Base-by-base conservation (phyloP, 2,888 invertebrate species). In the Phanerotoma sp. region DNA sequence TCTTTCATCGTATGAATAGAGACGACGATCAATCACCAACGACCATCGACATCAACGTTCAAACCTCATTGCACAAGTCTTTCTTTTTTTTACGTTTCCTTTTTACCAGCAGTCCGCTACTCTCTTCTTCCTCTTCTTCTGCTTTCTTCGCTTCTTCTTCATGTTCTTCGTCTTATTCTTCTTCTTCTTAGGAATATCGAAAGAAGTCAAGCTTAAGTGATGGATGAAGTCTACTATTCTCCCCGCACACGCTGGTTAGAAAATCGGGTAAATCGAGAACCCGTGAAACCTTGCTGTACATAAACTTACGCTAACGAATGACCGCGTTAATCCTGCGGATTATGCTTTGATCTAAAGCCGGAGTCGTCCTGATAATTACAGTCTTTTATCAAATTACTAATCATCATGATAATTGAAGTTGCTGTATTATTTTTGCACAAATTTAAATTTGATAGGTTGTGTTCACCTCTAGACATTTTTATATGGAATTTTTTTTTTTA, bases 1-100 rank as follows among this genome's bases (percentile, higher is more conserved):
- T 54, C 40, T 21, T 42, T 35, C 33, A 48, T 22, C 32, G 41
- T 15, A 42, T 42, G 42, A 47, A 54, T 48, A 42, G 30, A 37
- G 35, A 50, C 51, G 47, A 53, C 59, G 61, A 63, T 63, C 61
- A 61, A 63, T 63, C 62, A 63, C 60, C 38, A 51, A 30, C 32
- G 48, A 54, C 35, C 48, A 54, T 48, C 41, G 35, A 48, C 54
- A 54, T 54, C 40, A 54, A 30, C 42, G 47, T 47, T 54, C 54
- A 42, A 54, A 28, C 42, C 41, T 15, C 32, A 28, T 35, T 15
- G 37, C 28, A 7, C 30, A 30, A 44, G 16, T 46, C 46, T 46
- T 46, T 16, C 18, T 35, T 2, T 35, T 5, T 13, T 13, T 15
- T n/a, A n/a, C 15, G 13, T 35, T 13, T 35, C 35, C 11, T 13